Percentiles rank a stretch among this genome's conserved stretches.
Evolutionary conservation across 2,113 vertebrate genomes (phyloP).

Genomic region (Xenopus tropicalis): UCB_Xtro_10.0 CM004443.2:107676501-107677000

Average conservation of each 20-base stretch:
- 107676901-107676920: too few species aligned
- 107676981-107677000: too few species aligned
- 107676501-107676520: constrained; percentile 1
- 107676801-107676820: constrained; percentile 78
- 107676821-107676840: neutral
- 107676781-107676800: constrained; percentile 90
- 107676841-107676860: too few species aligned
- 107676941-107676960: too few species aligned
- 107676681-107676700: constrained; percentile 56
- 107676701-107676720: constrained; percentile 81
- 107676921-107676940: too few species aligned
- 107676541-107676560: constrained; percentile 48
- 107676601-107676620: constrained; percentile 49
- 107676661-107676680: constrained; percentile 45
- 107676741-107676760: constrained; percentile 78
- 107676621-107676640: constrained; percentile 46
- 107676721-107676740: constrained; percentile 80
- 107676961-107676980: too few species aligned
- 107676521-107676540: constrained; percentile 34
- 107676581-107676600: constrained; percentile 46
- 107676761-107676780: constrained; percentile 82
- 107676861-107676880: too few species aligned
- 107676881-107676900: too few species aligned
- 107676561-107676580: constrained; percentile 49
- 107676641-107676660: constrained; percentile 43